A percentile compares a stretch with the other conserved stretches of the same genome.
phyloP scores from a whole-genome alignment of 2,113 vertebrate species.

The Crocuta crocuta region DNA sequence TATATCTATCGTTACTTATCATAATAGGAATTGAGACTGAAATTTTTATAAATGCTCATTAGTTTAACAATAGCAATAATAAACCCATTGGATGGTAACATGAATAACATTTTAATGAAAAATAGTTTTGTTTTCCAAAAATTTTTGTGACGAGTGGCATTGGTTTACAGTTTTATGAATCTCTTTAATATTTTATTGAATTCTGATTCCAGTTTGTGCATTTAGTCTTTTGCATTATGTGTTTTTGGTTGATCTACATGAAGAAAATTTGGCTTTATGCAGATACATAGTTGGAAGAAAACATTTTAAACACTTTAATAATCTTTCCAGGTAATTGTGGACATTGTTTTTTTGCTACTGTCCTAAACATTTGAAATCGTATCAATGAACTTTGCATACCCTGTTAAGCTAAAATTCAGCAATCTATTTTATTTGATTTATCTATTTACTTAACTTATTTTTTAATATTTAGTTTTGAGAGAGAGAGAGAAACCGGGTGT shows the following conservation, averaged over 20 bases:
- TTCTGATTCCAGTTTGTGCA: neutral
- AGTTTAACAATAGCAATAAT: neutral
- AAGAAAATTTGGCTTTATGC: neutral
- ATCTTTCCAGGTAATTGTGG: neutral
- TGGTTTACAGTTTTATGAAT: neutral
- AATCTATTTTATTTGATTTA: neutral
- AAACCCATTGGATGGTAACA: neutral
- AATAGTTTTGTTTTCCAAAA: neutral
- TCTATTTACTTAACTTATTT: no score
- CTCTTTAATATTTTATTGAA: neutral
- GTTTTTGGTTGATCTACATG: neutral
- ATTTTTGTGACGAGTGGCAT: neutral
- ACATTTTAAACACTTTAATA: neutral
- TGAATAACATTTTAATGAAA: slow-evolving; percentile 7
- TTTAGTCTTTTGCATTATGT: neutral
- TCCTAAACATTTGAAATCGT: neutral
- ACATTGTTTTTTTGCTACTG: neutral
- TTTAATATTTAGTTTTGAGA: no score
- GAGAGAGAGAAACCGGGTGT: no score
- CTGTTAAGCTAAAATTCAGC: neutral
- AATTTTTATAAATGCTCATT: neutral
- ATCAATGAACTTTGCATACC: neutral
- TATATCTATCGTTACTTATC: neutral
- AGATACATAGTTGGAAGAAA: neutral
- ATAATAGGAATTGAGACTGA: neutral